phyloP scores from a whole-genome alignment of 30 jellyfish, hydroid and myxozoan genomes.

The Cassiopea andromeda region DNA sequence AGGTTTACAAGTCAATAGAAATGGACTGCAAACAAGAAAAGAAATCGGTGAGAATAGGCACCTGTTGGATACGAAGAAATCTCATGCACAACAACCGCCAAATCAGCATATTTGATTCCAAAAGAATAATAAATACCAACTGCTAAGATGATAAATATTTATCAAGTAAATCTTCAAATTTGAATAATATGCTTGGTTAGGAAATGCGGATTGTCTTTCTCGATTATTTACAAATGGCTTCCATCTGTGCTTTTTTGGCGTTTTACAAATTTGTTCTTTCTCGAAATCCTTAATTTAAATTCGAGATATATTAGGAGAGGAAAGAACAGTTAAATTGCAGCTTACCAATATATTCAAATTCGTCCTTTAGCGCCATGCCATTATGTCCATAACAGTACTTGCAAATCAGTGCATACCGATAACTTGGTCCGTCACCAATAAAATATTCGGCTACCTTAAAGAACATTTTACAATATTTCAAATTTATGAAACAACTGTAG shows the following conservation, averaged over 20 bases:
- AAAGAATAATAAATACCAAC: neutral
- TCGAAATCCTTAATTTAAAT: neutral
- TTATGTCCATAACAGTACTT: constrained; percentile 78
- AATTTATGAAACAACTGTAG: neutral
- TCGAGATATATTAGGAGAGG: neutral
- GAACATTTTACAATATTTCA: neutral
- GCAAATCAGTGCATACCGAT: constrained; percentile 91
- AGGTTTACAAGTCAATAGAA: neutral
- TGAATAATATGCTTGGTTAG: too few species aligned
- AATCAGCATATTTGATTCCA: neutral
- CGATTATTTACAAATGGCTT: too few species aligned
- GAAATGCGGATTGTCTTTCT: too few species aligned
- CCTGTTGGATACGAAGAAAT: neutral
- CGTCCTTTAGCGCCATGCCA: constrained; percentile 97
- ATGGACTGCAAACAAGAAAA: neutral
- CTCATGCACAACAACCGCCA: neutral
- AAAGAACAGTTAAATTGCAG: neutral
- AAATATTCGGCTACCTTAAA: constrained; percentile 93
- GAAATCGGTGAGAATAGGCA: neutral
- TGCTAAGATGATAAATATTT: too few species aligned
- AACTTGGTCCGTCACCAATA: constrained; percentile 97
- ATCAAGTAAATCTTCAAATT: too few species aligned
- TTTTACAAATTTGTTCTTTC: neutral
- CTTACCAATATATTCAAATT: constrained; percentile 90
- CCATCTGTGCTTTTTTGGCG: too few species aligned